phyloP scores from a whole-genome alignment of 2,797 vertebrate species.

The Enteromius argenteus region DNA sequence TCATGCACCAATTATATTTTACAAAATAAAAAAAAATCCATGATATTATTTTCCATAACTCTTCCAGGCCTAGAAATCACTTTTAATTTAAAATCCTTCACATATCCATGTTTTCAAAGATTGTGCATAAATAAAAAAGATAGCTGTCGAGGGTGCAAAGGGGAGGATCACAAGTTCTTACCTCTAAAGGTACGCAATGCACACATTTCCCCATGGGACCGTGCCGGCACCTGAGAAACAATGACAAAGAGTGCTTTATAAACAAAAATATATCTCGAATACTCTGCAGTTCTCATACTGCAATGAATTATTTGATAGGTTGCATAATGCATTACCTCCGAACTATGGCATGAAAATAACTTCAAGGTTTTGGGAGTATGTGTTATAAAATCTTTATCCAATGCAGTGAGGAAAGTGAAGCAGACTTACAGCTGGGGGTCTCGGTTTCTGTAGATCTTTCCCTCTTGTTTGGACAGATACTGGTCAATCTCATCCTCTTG shows the following conservation, averaged over 20 bases:
- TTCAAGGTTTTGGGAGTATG: not conserved
- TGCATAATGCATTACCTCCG: not conserved
- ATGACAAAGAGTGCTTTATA: not conserved
- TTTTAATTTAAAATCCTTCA: not conserved
- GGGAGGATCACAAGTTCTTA: slow-evolving; percentile 68
- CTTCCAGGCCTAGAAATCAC: not conserved
- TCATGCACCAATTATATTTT: not conserved
- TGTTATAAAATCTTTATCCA: not conserved
- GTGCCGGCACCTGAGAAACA: slow-evolving; percentile 88
- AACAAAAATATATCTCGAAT: not conserved
- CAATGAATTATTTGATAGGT: not conserved
- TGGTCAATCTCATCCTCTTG: slow-evolving; percentile 96
- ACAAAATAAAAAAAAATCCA: not conserved
- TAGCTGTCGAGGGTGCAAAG: not conserved
- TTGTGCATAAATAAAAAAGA: not conserved
- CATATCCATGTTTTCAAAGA: not conserved
- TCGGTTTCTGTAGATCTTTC: slow-evolving; percentile 93
- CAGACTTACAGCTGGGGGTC: slow-evolving; percentile 92
- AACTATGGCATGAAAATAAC: not conserved
- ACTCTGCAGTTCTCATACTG: not conserved
- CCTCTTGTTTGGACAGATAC: slow-evolving; percentile 93
- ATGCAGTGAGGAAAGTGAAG: not conserved
- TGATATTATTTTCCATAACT: not conserved
- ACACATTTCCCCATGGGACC: slow-evolving; percentile 95
- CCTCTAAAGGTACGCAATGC: slow-evolving; percentile 97